Evolutionary conservation across 2,888 invertebrate species (phyloP).

Genomic region (Glyphotaelius pellucidus): DNA sequence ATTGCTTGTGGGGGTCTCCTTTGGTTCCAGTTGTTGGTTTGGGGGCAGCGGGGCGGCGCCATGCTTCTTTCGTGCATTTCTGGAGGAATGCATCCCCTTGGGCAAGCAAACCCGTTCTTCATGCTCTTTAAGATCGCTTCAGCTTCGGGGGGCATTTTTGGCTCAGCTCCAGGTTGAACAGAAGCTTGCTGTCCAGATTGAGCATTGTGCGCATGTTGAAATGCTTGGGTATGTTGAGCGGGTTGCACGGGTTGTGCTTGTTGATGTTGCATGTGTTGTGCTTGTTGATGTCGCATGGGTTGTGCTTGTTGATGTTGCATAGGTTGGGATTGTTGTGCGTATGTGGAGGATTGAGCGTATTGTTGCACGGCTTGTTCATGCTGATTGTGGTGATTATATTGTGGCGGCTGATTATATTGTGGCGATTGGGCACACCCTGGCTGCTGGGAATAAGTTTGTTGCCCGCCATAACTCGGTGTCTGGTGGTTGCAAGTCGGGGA

Average conservation of each 20-base stretch:
- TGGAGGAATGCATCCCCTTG: not conserved
- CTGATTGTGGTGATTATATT: no score
- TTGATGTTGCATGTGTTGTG: not conserved
- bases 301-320: no score
- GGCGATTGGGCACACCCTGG: no score
- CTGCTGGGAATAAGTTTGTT: constrained; percentile 17
- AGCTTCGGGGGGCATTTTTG: not conserved
- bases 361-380: no score
- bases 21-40: not conserved
- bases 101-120: constrained; percentile 10
- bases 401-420: no score
- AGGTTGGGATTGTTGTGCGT: no score
- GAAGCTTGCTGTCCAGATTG: no score
- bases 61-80: not conserved
- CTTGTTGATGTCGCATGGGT: not conserved
- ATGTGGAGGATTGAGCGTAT: no score
- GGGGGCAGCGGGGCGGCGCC: not conserved
- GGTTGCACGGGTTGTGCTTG: not conserved
- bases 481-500: not conserved
- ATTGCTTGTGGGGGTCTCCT: not conserved
- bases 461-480: not conserved
- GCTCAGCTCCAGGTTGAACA: not conserved
- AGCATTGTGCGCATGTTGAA: not conserved
- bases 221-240: not conserved
- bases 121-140: constrained; percentile 7